These are phyloP conservation scores for Lobophora halterata DNA, from an alignment of 2,888 invertebrate species.

Conservation along the genomic window DNA sequence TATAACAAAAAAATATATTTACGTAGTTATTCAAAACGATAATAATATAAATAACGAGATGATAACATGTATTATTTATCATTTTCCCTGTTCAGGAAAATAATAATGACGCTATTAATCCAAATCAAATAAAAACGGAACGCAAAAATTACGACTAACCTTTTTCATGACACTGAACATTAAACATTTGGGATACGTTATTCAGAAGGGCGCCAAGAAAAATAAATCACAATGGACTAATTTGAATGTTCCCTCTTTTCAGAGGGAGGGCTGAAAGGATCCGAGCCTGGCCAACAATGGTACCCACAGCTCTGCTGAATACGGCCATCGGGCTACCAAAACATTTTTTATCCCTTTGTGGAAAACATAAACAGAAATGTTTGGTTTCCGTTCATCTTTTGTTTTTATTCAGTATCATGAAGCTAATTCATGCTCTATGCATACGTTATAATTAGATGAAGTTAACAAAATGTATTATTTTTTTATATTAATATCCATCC, in stretches of 20 bases:
- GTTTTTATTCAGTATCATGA: constrained; percentile 58
- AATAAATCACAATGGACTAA: constrained; percentile 69
- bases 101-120: no score
- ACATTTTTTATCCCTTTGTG: constrained; percentile 48
- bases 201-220: constrained; percentile 53
- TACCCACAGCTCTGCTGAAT: constrained; percentile 49
- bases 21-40: no score
- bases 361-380: constrained; percentile 64
- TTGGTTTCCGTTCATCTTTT: constrained; percentile 59
- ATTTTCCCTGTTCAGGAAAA: no score
- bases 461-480: no score
- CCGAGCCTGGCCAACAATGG: constrained; percentile 62
- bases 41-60: constrained; percentile 7
- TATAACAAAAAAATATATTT: no score
- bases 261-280: constrained; percentile 60
- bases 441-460: no score
- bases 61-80: no score
- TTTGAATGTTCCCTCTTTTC: constrained; percentile 70
- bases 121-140: constrained; percentile 28
- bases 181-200: constrained; percentile 46
- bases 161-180: constrained; percentile 51
- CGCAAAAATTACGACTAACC: constrained; percentile 31
- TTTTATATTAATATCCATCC: no score
- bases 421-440: constrained; percentile 44
- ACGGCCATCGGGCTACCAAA: constrained; percentile 50